These are phyloP conservation scores for Calephelis nemesis DNA, from an alignment of 1,140 invertebrate species.

Conservation along the genomic window DNA sequence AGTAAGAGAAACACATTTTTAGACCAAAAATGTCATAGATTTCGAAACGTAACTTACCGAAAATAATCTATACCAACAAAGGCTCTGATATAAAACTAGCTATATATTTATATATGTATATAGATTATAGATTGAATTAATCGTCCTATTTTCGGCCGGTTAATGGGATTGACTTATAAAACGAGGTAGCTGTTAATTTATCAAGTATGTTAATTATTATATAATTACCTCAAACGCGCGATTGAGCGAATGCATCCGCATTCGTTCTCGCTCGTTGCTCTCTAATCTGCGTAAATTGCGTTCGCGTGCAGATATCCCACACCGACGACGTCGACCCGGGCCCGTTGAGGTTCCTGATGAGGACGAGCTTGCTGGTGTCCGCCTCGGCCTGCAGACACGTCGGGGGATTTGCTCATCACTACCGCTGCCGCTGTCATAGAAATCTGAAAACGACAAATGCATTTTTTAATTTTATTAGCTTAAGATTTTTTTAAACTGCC, in stretches of 20 bases:
- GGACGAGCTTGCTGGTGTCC: constrained; percentile 47
- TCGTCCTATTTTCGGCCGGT: no score
- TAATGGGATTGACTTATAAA: no score
- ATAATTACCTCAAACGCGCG: constrained; percentile 91
- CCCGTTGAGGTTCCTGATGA: constrained; percentile 47
- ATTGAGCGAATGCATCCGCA: constrained; percentile 95
- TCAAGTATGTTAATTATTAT: constrained; percentile 21
- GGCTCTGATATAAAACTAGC: no score
- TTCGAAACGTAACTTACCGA: no score
- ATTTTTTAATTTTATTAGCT: no score
- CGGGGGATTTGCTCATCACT: constrained; percentile 56
- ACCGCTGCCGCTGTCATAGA: constrained; percentile 63
- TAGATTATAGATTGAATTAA: no score
- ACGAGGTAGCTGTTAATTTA: no score
- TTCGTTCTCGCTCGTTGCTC: constrained; percentile 94
- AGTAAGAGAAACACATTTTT: no score
- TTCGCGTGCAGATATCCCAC: constrained; percentile 87
- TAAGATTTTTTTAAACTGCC: no score
- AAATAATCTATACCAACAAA: no score
- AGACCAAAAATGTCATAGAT: no score
- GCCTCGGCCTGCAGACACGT: constrained; percentile 45
- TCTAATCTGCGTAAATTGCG: constrained; percentile 91
- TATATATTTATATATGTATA: no score
- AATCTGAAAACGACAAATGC: constrained; percentile 45
- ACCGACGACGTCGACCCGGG: constrained; percentile 70